These are phyloP conservation scores for Pterocles burchelli DNA, from an alignment of 2,113 vertebrate genomes.

Conservation along the genomic window DNA sequence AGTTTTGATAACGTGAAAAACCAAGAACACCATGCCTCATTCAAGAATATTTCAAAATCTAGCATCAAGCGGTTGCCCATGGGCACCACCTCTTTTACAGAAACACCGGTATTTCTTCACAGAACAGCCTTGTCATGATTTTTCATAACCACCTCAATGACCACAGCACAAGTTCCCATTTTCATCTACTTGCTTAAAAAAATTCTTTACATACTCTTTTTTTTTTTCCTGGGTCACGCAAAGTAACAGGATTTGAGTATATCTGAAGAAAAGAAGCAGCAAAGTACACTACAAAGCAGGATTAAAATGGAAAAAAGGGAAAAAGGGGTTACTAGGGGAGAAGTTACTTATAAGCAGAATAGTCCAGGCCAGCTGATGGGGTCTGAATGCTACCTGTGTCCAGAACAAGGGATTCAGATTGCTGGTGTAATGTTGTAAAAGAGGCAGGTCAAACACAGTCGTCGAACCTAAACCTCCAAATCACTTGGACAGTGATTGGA, in stretches of 20 bases:
- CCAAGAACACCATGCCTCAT: background rate
- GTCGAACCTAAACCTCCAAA: background rate
- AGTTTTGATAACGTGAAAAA: background rate
- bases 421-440: background rate
- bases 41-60: background rate
- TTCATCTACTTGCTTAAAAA: background rate
- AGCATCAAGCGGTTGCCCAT: background rate
- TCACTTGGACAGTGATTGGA: background rate
- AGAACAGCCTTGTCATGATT: background rate
- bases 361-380: background rate
- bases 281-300: background rate
- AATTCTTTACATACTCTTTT: background rate
- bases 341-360: background rate
- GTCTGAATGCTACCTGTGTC: background rate
- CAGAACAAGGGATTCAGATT: background rate
- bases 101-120: background rate
- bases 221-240: background rate
- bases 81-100: background rate
- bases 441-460: background rate
- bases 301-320: background rate
- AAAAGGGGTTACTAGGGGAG: background rate
- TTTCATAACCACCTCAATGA: background rate
- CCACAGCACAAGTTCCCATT: background rate
- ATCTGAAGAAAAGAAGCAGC: background rate
- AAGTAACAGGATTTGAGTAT: background rate